Conservation (phyloP, 2,113 vertebrate species). For the Leucopsar rothschildi region DNA sequence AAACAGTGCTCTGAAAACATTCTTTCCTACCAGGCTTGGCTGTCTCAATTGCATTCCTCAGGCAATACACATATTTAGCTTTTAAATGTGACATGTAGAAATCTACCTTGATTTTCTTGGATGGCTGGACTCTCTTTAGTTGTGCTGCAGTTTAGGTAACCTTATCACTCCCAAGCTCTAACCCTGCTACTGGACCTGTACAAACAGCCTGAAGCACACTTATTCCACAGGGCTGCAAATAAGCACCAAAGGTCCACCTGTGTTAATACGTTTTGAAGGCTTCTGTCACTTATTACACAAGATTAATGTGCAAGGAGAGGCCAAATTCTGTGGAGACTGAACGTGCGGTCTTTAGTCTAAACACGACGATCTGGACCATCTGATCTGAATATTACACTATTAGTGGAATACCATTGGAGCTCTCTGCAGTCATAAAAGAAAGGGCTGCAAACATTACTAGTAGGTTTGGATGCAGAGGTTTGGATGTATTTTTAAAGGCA, state of each 20-base stretch:
- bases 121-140: neutral
- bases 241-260: neutral
- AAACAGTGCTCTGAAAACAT: constrained; percentile 39
- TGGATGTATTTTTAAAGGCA: neutral
- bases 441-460: neutral
- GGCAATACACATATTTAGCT: constrained; percentile 9
- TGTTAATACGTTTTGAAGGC: neutral
- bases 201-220: constrained; percentile 22
- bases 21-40: constrained; percentile 4
- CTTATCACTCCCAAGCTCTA: neutral
- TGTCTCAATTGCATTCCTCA: constrained; percentile 34
- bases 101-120: constrained; percentile 19
- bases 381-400: neutral
- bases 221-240: neutral
- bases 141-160: neutral
- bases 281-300: neutral
- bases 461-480: neutral
- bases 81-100: constrained; percentile 31
- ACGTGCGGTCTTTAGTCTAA: neutral
- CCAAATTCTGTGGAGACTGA: neutral
- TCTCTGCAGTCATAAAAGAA: neutral
- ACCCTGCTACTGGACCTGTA: constrained; percentile 14
- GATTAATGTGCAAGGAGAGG: neutral
- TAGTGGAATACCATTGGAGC: neutral
- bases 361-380: neutral